These are phyloP conservation scores for Caerostris darwini DNA, from an alignment of 1,140 invertebrate species.

Conservation along the genomic window DNA sequence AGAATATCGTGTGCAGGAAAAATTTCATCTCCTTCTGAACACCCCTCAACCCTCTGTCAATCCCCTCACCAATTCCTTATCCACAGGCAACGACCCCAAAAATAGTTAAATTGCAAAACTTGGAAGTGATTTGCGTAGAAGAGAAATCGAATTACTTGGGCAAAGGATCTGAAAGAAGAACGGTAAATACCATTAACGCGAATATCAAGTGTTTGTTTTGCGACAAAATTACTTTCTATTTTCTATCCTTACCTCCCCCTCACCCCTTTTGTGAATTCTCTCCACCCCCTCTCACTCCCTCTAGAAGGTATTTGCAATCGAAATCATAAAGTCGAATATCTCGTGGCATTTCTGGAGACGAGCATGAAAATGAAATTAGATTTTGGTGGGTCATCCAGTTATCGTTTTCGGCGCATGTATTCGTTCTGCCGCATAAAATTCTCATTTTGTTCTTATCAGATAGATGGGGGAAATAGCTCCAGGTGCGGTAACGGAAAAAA, in stretches of 20 bases:
- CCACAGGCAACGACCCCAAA: not conserved
- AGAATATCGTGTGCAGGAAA: not conserved
- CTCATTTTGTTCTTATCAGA: not conserved
- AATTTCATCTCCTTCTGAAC: not conserved
- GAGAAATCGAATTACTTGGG: constrained; percentile 1
- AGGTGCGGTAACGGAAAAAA: too few relatives aligned
- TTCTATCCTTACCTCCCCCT: not conserved
- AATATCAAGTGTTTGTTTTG: not conserved
- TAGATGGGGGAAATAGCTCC: not conserved
- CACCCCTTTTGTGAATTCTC: not conserved
- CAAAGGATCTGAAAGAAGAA: not conserved
- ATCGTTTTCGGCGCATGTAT: not conserved
- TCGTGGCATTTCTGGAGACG: not conserved
- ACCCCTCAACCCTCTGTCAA: not conserved
- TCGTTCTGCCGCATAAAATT: not conserved
- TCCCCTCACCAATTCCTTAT: not conserved
- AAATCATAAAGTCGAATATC: not conserved
- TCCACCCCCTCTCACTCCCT: too few relatives aligned
- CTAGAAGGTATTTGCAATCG: too few relatives aligned
- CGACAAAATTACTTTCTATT: constrained; percentile 15
- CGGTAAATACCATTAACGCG: constrained; percentile 40
- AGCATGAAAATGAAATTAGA: not conserved
- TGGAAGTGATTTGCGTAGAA: not conserved
- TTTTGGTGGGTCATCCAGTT: not conserved
- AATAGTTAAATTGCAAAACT: constrained; percentile 28